Base-by-base conservation (phyloP, 2,888 invertebrate genomes). In the Agapetus fuscipes region DNA sequence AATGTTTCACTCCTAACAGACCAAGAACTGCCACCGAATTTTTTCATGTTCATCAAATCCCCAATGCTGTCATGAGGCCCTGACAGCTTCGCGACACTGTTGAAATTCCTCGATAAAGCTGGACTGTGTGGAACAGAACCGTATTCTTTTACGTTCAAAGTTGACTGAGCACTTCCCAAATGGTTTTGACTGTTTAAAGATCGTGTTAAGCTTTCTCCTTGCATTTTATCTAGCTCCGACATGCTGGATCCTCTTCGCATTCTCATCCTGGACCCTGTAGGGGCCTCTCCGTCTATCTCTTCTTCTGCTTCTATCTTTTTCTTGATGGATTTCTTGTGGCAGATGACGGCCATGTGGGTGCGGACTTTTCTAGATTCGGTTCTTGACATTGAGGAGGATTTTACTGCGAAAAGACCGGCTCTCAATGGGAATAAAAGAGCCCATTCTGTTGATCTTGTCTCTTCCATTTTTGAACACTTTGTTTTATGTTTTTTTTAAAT, bases 41-140 rank as follows among this genome's bases (percentile, higher is more conserved):
- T 77, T 52, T 77, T 76, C 52, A 74, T 59, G 58, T 85, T 85
- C 84, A 85, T 85, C 52, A 84, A 62, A 57, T 86, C 85, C 2
- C 85, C 85, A 31, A 85, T 82, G 51, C 82, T 82, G 12, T 78
- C 79, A 13, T 70, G 66, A 3, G 66, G 63, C 43, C 64, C 67
- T 0, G 67, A 64, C 2, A 66, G 61, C 9, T 58, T 62, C 17
- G 62, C 57, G 37, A 60, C 27, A 15, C 42, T 43, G 15, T 68
- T 52, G 45, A 62, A 60, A 13, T 64, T 66, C 27, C 71, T 56
- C 3, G 69, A 70, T 36, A 72, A 46, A 3, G 66, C 65, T 0
- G 72, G 72, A 27, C 70, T 71, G 38, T 70, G 71, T 1, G 74
- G 71, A 13, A 72, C 53, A 6, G 72, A 71, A 24, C 60, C 62